phyloP scores from a whole-genome alignment of 2,888 invertebrate genomes.

The Lissocephala sabroskyi region DNA sequence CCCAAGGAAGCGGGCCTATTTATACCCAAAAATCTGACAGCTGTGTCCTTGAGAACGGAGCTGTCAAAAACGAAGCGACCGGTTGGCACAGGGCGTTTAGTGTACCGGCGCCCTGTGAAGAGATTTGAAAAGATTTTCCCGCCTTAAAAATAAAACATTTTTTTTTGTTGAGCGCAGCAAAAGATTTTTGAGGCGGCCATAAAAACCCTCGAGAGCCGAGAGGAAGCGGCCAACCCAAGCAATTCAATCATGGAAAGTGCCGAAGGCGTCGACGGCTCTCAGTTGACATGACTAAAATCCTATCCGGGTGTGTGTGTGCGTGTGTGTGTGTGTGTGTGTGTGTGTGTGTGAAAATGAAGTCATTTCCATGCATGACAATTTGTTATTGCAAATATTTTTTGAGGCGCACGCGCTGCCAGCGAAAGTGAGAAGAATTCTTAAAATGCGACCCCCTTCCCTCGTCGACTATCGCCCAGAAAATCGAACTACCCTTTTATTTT shows the following conservation, averaged over 20 bases:
- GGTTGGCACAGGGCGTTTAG: no score
- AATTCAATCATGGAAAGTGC: constrained; percentile 68
- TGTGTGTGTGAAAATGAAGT: constrained; percentile 51
- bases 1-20: no score
- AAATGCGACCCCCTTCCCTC: no score
- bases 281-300: constrained; percentile 14
- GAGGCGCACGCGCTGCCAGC: constrained; percentile 55
- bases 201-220: constrained; percentile 1
- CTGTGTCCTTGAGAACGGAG: no score
- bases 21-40: constrained; percentile 31
- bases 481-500: constrained; percentile 56
- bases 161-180: no score
- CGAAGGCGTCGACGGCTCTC: constrained; percentile 8
- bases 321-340: not conserved
- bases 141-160: no score
- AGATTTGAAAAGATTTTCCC: no score
- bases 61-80: no score
- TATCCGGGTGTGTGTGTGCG: not conserved
- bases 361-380: constrained; percentile 71
- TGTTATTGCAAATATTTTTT: constrained; percentile 64
- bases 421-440: constrained; percentile 53
- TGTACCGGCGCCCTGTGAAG: no score
- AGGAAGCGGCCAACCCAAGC: no score
- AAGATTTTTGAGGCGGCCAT: no score
- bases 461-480: constrained; percentile 18